Evolutionary conservation across 2,888 invertebrate species (phyloP).

Genomic region (Philaethria dido): DNA sequence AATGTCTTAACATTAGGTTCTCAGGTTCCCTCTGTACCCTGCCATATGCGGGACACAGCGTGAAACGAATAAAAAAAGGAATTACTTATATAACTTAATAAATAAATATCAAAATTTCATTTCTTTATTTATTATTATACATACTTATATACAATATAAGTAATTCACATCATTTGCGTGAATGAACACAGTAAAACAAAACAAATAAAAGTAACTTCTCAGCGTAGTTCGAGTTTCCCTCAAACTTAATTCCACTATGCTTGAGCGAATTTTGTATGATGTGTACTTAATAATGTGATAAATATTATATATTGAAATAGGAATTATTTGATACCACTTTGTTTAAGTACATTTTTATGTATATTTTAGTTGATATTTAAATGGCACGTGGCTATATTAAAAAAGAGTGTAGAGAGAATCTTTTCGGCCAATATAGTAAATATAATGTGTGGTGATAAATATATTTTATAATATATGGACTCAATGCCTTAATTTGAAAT

Average conservation of each 20-base stretch:
- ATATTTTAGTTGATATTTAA: neutral
- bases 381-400: neutral
- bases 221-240: constrained; percentile 33
- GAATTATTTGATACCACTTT: neutral
- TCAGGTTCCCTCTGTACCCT: too few relatives aligned
- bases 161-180: constrained; percentile 1
- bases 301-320: neutral
- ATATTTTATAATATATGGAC: too few relatives aligned
- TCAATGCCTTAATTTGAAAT: too few relatives aligned
- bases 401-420: too few relatives aligned
- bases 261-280: constrained; percentile 23
- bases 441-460: too few relatives aligned
- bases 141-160: neutral
- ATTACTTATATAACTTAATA: too few relatives aligned
- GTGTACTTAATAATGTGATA: constrained; percentile 5
- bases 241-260: constrained; percentile 31
- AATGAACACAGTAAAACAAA: constrained; percentile 33
- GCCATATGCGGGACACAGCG: too few relatives aligned
- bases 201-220: constrained; percentile 40
- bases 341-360: neutral
- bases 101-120: neutral
- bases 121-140: constrained; percentile 1
- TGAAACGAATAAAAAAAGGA: too few relatives aligned
- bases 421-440: too few relatives aligned
- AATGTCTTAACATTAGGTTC: too few relatives aligned